Percentiles rank a stretch among this genome's conserved stretches.
These are phyloP conservation scores for Philopedon plagiatum DNA, from an alignment of 2,888 invertebrate species.

Conservation along the genomic window DNA sequence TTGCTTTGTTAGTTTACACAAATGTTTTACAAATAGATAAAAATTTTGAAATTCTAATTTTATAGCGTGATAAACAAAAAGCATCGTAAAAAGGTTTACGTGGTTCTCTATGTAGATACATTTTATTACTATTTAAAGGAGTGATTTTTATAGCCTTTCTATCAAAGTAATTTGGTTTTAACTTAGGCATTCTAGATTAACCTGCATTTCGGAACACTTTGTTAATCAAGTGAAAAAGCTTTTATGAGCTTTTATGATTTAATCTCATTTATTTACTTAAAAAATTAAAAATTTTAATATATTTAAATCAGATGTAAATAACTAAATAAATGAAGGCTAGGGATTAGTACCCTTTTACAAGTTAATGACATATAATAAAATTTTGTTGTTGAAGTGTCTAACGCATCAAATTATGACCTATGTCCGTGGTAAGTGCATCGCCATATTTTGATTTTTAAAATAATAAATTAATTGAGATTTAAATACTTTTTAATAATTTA, in stretches of 20 bases:
- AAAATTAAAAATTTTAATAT: background rate
- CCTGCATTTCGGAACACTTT: background rate
- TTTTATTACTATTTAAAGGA: slow-evolving; percentile 3
- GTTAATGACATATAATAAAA: too few species aligned
- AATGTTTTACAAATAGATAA: slow-evolving; percentile 36
- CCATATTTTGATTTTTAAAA: too few species aligned
- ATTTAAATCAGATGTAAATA: background rate
- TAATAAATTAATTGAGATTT: too few species aligned
- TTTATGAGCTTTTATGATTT: background rate
- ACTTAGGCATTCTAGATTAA: slow-evolving; percentile 9
- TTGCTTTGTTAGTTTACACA: slow-evolving; percentile 27
- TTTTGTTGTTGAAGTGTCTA: too few species aligned
- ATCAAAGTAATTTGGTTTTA: slow-evolving; percentile 10
- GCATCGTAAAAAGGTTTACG: slow-evolving; percentile 1
- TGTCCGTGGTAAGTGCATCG: too few species aligned
- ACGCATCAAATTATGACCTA: too few species aligned
- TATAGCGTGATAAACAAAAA: slow-evolving; percentile 17
- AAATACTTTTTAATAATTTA: too few species aligned
- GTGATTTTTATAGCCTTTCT: slow-evolving; percentile 8
- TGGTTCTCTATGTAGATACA: background rate
- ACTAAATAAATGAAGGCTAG: background rate
- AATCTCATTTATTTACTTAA: background rate
- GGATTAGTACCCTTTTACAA: too few species aligned
- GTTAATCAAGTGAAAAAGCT: slow-evolving; percentile 17
- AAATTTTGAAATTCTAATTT: slow-evolving; percentile 33